Conservation (phyloP, 2,797 vertebrate genomes). For the Champsocephalus esox region DNA sequence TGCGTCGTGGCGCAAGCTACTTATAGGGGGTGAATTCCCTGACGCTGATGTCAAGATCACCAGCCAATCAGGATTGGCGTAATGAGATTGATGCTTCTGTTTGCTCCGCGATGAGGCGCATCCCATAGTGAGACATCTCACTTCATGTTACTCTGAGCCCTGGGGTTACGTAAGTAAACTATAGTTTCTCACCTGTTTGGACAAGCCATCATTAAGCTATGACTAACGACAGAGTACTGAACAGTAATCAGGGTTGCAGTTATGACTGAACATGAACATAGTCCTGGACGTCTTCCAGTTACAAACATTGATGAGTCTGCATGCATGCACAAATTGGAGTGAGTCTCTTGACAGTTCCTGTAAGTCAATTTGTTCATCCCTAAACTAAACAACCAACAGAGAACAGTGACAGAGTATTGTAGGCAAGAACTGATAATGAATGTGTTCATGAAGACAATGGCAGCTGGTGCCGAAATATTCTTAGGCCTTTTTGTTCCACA, state of each 20-base stretch:
- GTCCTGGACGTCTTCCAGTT: neutral
- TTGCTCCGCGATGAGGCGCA: too few relatives aligned
- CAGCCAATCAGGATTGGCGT: too few relatives aligned
- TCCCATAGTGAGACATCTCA: too few relatives aligned
- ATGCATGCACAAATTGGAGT: neutral
- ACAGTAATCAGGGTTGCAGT: neutral
- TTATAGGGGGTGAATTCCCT: too few relatives aligned
- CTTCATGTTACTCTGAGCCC: too few relatives aligned
- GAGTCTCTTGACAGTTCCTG: neutral
- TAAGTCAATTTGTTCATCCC: neutral
- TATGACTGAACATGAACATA: neutral
- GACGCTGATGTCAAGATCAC: too few relatives aligned
- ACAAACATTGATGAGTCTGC: neutral
- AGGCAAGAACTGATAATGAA: neutral
- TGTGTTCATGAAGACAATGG: slow-evolving; percentile 23
- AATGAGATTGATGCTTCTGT: too few relatives aligned
- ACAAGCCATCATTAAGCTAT: too few relatives aligned
- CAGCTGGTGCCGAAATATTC: slow-evolving; percentile 16
- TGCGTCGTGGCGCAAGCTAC: too few relatives aligned
- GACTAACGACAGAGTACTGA: neutral
- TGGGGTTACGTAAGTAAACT: too few relatives aligned
- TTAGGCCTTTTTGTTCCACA: slow-evolving; percentile 3
- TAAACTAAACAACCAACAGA: neutral
- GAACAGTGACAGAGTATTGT: neutral
- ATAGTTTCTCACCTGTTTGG: neutral